Base-by-base conservation (phyloP, 2,797 vertebrate genomes). In the Percopsis omiscomaycus region DNA sequence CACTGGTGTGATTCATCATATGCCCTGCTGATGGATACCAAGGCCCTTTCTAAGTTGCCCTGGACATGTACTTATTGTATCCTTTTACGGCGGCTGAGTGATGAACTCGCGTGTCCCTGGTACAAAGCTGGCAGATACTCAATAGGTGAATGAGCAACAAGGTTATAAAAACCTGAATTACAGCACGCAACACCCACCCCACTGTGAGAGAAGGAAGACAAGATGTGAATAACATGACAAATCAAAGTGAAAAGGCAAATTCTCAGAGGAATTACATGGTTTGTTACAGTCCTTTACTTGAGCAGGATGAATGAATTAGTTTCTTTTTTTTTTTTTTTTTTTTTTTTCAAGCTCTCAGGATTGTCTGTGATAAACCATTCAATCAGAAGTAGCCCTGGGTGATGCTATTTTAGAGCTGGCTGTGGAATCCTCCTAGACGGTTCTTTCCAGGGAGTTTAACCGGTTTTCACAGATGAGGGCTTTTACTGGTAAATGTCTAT, bases 51-150 rank as follows among this genome's bases (percentile, higher is more conserved):
- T 83, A 79, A 85, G 85, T 84, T 77, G 84, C 81, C 81, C 84
- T 64, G 88, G 90, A 92, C 89, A 87, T 77, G 77, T 88, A 89
- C 89, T 90, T 91, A 91, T 88, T 91, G 88, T 90, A 89, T 92
- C 89, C 87, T 86, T 89, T 91, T 91, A 91, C 89, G 67, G 80
- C 79, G 63, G 81, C 56, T 61, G 77, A 89, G 81, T 89, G 84
- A 88, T 88, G 82, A 89, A 82, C 85, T 85, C 82, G 64, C 65
- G 78, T 79, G 82, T 83, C 81, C 81, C 82, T 83, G 78, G 74
- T 75, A 81, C 79, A 59, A 76, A 80, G 63, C 72, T 77, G 78
- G 84, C 85, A 83, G 80, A 88, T 85, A 82, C 84, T 81, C 84
- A 79, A 89, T 82, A 86, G 85, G 86, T 84, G 85, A 89, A 86